Base-by-base conservation (phyloP, 2,888 invertebrate genomes). In the Diloba caeruleocephala region DNA sequence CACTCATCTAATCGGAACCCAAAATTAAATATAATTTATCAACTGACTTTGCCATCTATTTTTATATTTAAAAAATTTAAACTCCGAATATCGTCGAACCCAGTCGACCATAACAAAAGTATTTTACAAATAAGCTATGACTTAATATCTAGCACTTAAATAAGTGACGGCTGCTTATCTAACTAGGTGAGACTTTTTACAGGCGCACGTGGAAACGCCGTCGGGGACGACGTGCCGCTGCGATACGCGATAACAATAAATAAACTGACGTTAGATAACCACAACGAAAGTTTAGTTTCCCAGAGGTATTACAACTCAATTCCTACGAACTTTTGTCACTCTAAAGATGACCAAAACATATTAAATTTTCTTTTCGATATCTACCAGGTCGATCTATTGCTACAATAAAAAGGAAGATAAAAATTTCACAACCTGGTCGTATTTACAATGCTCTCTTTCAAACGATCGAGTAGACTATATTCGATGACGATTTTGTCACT, bases 71-170 rank as follows among this genome's bases (percentile, higher is more conserved):
- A 87, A 85, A 89, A 90, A 89, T 90, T 92, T 92, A 92, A 92
- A 92, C 92, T 92, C 90, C 91, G 85, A 92, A 92, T 85, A 86
- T 84, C 81, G 91, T 85, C 92, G 92, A 93, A 78, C 88, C 85
- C 89, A 81, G 89, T 90, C 92, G 91, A 89, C 92, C 85, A 87
- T 91, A 93, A 92, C 92, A 92, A 92, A 92, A 90, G 87, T 89
- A 89, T 83, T 90, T 85, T 90, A 90, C 89, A 90, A 85, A 79
- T 85, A 88, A 89, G 86, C 89, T 90, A 90, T 82, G 71, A 78
- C 89, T 90, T 90, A n/a, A 90, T 52, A 79, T 67, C 88, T 91
- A 90, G 76, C 74, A 78, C 89, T 89, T 88, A 90, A 78, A 82
- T 85, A 89, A 79, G 81, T 85, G 88, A 85, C 84, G 85, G 85